A percentile compares a stretch with the other conserved stretches of the same genome.
Evolutionary conservation across 2,888 invertebrate genomes (phyloP).

Genomic region (Crocallis elinguaria): DNA sequence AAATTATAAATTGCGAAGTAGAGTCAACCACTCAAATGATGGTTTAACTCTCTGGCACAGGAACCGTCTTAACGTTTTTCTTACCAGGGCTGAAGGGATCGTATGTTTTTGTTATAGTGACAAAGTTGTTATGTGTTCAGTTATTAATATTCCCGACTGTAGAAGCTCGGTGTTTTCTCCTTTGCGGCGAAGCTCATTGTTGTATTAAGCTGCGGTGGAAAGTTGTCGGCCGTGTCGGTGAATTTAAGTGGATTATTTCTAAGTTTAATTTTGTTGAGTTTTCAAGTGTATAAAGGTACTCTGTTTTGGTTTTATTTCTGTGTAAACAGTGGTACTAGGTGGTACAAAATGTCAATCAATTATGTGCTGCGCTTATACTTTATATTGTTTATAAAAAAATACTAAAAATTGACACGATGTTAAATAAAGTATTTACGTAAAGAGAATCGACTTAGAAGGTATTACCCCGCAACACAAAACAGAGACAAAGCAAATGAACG

Average conservation of each 20-base stretch:
- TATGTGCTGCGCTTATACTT: too few relatives aligned
- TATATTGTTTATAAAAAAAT: too few relatives aligned
- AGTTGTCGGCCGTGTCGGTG: constrained; percentile 59
- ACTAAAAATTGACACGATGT: too few relatives aligned
- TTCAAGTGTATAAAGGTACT: constrained; percentile 37
- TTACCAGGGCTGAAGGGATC: neutral
- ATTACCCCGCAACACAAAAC: too few relatives aligned
- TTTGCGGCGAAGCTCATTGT: constrained; percentile 61
- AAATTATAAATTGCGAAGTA: constrained; percentile 39
- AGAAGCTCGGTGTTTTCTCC: constrained; percentile 36
- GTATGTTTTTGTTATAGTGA: constrained; percentile 2
- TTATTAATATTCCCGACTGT: constrained; percentile 14
- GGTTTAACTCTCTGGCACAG: neutral
- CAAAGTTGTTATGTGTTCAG: constrained; percentile 1
- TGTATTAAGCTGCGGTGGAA: constrained; percentile 63
- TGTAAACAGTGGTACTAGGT: neutral
- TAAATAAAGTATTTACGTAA: too few relatives aligned
- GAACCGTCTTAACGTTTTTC: neutral
- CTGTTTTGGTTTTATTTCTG: constrained; percentile 30
- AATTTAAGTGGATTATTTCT: constrained; percentile 70
- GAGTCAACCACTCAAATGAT: constrained; percentile 10
- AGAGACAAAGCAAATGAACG: too few relatives aligned
- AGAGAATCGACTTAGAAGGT: too few relatives aligned
- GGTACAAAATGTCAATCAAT: too few relatives aligned
- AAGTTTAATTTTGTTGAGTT: constrained; percentile 51